Evolutionary conservation across 2,797 vertebrate genomes (phyloP).

Genomic region (Tympanoctomys barrerae): DNA sequence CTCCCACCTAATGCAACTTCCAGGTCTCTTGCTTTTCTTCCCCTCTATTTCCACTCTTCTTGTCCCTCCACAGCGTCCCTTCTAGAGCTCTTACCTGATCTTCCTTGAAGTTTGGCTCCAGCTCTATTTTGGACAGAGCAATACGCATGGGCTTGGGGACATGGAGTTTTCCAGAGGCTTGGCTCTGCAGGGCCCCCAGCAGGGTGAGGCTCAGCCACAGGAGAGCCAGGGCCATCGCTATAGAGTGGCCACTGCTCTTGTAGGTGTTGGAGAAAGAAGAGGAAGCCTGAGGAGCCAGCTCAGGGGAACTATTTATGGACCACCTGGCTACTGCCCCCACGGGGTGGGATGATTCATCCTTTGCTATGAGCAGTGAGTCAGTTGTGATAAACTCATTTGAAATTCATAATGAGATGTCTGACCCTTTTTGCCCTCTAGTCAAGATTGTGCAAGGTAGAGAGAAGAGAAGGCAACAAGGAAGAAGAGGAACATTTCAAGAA

Average conservation of each 20-base stretch:
- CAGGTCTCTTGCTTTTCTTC: neutral
- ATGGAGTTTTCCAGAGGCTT: neutral
- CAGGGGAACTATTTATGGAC: slow-evolving; percentile 46
- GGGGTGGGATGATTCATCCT: neutral
- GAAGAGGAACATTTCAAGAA: too few relatives aligned
- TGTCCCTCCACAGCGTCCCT: neutral
- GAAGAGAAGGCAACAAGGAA: too few relatives aligned
- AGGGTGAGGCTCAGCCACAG: slow-evolving; percentile 67
- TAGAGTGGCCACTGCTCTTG: neutral
- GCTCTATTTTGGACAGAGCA: neutral
- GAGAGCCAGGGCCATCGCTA: neutral
- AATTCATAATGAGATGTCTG: slow-evolving; percentile 33
- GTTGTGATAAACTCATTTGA: neutral
- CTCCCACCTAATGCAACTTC: too few relatives aligned
- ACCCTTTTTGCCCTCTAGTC: too few relatives aligned
- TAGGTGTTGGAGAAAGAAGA: neutral
- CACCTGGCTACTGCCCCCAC: neutral
- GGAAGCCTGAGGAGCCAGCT: neutral
- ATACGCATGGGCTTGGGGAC: neutral
- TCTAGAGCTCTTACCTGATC: neutral
- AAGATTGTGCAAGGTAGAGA: too few relatives aligned
- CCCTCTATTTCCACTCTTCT: neutral
- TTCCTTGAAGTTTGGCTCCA: slow-evolving; percentile 59
- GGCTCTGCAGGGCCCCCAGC: slow-evolving; percentile 16
- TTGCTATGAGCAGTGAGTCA: slow-evolving; percentile 69